Conservation (phyloP, 2,888 invertebrate species). For the Smittia sp. region DNA sequence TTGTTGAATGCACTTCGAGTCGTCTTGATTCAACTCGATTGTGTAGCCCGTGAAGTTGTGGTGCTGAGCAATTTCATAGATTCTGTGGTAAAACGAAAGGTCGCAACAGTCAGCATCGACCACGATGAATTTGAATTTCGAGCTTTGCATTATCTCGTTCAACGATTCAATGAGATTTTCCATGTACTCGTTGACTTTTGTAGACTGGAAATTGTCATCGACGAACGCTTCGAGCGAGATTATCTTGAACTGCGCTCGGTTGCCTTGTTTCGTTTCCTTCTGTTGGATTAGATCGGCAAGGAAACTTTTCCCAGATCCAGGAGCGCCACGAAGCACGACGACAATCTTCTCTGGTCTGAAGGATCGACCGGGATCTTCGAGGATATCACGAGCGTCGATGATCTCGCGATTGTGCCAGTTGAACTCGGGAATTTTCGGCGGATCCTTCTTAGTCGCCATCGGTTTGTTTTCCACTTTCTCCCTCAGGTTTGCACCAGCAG, state of each 20-base stretch:
- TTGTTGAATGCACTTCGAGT: neutral
- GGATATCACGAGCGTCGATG: neutral
- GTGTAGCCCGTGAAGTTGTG: conserved; percentile 1
- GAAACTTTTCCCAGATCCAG: conserved; percentile 93
- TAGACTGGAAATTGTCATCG: neutral
- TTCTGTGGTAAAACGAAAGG: neutral
- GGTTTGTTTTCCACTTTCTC: neutral
- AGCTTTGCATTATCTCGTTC: neutral
- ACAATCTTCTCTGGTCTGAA: conserved; percentile 60
- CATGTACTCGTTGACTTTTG: neutral
- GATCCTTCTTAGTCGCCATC: neutral
- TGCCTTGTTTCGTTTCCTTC: conserved; percentile 73
- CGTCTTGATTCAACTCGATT: conserved; percentile 32
- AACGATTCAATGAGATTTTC: neutral
- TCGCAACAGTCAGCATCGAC: conserved; percentile 34
- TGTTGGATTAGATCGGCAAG: conserved; percentile 84
- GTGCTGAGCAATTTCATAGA: neutral
- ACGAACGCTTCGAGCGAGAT: neutral
- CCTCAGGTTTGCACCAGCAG: neutral
- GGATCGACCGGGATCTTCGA: neutral
- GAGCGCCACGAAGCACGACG: conserved; percentile 86
- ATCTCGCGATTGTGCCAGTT: conserved; percentile 31
- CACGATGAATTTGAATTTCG: neutral
- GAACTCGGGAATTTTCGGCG: conserved; percentile 33
- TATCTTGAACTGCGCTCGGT: neutral